Percentiles rank a stretch among this genome's conserved stretches.
phyloP scores from a whole-genome alignment of 2,113 vertebrate species.

The Coptodon bakossiorum region DNA sequence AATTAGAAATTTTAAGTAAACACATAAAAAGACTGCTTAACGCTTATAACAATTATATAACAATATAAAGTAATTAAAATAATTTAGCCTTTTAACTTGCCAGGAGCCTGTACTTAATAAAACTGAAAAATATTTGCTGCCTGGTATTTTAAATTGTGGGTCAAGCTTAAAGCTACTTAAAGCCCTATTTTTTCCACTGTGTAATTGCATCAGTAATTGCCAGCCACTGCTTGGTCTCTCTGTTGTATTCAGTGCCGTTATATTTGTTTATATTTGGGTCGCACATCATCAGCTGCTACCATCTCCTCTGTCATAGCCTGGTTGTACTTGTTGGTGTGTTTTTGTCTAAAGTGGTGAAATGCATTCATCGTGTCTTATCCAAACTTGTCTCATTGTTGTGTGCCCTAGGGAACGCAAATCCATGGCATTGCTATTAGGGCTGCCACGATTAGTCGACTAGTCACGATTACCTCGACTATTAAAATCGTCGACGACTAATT shows the following conservation, averaged over 20 bases:
- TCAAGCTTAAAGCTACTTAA: background rate
- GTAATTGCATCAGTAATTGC: background rate
- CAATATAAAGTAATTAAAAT: background rate
- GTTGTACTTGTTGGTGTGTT: background rate
- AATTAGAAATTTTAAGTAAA: background rate
- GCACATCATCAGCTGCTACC: background rate
- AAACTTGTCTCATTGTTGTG: background rate
- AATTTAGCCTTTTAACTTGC: background rate
- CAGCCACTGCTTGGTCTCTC: background rate
- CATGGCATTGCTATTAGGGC: background rate
- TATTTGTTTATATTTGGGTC: background rate
- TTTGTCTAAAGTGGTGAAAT: background rate
- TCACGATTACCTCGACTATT: no score
- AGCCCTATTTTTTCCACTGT: background rate
- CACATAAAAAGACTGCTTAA: background rate
- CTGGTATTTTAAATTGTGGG: background rate
- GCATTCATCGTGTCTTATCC: background rate
- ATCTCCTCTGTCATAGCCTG: background rate
- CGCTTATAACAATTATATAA: background rate
- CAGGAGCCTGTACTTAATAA: background rate
- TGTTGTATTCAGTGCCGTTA: background rate
- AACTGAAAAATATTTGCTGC: background rate
- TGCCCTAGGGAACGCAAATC: background rate
- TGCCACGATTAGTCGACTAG: no score
- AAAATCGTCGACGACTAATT: no score